Base-by-base conservation (phyloP, 2,888 invertebrate genomes). In the Mesochorus sp. region DNA sequence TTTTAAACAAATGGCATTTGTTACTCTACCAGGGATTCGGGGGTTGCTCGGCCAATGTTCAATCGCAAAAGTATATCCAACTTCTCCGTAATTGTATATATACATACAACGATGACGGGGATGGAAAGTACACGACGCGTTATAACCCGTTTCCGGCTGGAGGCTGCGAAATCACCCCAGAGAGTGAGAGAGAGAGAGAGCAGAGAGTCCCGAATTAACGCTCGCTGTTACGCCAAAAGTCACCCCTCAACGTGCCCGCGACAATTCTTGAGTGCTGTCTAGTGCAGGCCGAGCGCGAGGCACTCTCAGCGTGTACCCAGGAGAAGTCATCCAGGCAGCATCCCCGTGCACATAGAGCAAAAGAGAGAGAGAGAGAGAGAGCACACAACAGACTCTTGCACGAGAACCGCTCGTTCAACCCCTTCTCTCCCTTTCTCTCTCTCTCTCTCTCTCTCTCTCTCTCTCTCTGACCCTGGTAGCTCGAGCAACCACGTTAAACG, bases 251-350 rank as follows among this genome's bases (percentile, higher is more conserved):
- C 89, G 89, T 90, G 91, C 86, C 87, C 85, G 87, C 88, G 91
- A 91, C 91, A 90, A 91, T 90, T 90, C 90, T 91, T 89, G 90
- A 90, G 89, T 87, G 88, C 90, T 91, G 91, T 91, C 91, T 90
- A 80, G 84, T 87, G 88, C 91, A 90, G 90, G 86, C 64, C 70
- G 62, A 71, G 82, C 75, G 83, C 82, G 76, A 78, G 81, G 53
- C 64, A 66, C 74, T 70, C 66, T 74, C 53, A 64, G 72, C 80
- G 81, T 80, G 77, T 78, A 74, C 81, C 80, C 75, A 61, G 62
- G 73, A 76, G 79, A 79, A 75, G 74, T 76, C 76, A 72, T 47
- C 79, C 49, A 68, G 64, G 67, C 66, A 62, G 70, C 80, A 80
- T 76, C 78, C 79, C 76, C 76, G 81, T 57, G 83, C 79, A 51